These are phyloP conservation scores for Bettongia penicillata DNA, from an alignment of 2,113 vertebrate species.

Conservation along the genomic window DNA sequence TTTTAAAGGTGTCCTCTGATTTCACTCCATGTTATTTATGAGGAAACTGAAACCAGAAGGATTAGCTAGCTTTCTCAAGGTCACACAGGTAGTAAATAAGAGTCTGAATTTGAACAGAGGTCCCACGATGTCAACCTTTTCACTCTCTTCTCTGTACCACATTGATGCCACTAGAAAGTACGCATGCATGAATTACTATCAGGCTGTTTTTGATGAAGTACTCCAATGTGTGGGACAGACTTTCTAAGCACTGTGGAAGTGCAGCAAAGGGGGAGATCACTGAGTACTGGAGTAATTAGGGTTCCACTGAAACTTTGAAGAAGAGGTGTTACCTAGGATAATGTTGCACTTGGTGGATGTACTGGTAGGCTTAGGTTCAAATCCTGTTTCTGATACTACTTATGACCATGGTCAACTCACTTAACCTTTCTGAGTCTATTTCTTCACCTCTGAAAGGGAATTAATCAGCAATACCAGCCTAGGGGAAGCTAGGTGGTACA, in stretches of 20 bases:
- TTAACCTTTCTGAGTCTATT: not conserved
- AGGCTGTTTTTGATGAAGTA: not conserved
- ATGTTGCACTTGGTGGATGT: not conserved
- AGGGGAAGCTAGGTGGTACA: not conserved
- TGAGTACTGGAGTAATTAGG: not conserved
- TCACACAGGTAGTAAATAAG: not conserved
- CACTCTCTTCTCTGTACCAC: not conserved
- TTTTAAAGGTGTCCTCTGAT: not conserved
- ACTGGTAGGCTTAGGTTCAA: not conserved
- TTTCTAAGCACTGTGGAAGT: not conserved
- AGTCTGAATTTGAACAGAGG: not conserved
- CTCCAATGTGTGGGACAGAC: too few relatives aligned
- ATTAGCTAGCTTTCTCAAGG: constrained; percentile 3
- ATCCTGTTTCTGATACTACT: not conserved
- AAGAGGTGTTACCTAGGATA: not conserved
- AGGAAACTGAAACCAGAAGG: constrained; percentile 1
- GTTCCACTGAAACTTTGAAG: not conserved
- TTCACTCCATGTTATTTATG: not conserved
- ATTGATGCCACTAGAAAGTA: not conserved
- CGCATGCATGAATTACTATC: not conserved
- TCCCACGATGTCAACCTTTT: not conserved
- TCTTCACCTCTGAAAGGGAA: not conserved
- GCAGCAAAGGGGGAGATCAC: not conserved
- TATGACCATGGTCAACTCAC: not conserved
- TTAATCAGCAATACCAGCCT: not conserved